Base-by-base conservation (phyloP, 1,140 invertebrate genomes). In the Leptinotarsa undecemlineata region DNA sequence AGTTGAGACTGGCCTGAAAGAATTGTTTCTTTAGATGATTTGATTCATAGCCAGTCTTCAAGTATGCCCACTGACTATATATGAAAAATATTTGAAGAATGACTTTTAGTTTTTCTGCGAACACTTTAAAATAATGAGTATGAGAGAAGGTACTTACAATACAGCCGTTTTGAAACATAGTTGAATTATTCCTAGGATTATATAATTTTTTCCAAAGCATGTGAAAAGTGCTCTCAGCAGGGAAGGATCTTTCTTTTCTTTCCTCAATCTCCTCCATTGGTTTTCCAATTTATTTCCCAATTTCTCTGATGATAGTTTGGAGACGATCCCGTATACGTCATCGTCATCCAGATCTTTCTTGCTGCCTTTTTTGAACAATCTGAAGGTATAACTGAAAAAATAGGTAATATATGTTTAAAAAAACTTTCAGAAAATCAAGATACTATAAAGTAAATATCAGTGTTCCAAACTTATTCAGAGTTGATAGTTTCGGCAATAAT, bases 281-380 rank as follows among this genome's bases (percentile, higher is more conserved):
- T 33, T n/a, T 75, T 79, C 74, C 14, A 79, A 74, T 47, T 73
- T 71, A 51, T 76, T 48, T 48, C 78, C 78, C 20, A 79, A 61
- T 21, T 20, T 33, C 57, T 79, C 51, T 1, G 76, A 73, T 20
- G 60, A 42, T 51, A 67, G 74, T 8, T 62, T 23, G n/a, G 69
- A 48, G 0, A 77, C n/a, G 0, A 78, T 72, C 68, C 68, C 71
- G 48, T 76, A 79, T 8, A 79, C 47, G 48, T 79, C 78, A 23
- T 76, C 70, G 23, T 79, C 78, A 60, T 69, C 62, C 26, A 79
- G 51, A 47, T 74, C 75, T 62, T 73, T 57, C 20, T 70, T 72
- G 14, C 26, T 71, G 6, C 72, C 72, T 71, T 78, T 73, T 67
- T 72, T 76, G 17, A 78, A 68, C 17, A 78, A 19, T 21, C 5